Conservation (phyloP, 2,888 invertebrate species). For the Idaea dimidiata region DNA sequence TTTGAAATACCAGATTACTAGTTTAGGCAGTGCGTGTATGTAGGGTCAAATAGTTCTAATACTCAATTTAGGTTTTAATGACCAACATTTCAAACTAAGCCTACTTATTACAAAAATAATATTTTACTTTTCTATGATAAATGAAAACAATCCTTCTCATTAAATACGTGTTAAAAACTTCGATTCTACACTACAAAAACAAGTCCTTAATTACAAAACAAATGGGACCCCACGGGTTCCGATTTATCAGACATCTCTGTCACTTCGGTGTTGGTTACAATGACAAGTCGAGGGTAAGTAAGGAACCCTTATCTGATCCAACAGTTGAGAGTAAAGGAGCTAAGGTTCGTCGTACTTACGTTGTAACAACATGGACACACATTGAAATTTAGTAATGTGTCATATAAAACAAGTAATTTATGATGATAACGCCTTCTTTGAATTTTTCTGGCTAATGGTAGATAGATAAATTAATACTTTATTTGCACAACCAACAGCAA, state of each 20-base stretch:
- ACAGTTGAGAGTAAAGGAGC: background rate
- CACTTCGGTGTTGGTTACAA: constrained; percentile 62
- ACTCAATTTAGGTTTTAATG: too few species aligned
- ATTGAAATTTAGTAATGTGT: too few species aligned
- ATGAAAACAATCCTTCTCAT: constrained; percentile 16
- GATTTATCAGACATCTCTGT: constrained; percentile 56
- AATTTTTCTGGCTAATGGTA: too few species aligned
- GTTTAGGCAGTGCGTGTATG: too few species aligned
- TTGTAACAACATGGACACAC: background rate
- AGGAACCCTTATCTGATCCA: constrained; percentile 21
- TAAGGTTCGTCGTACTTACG: background rate
- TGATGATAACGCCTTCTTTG: too few species aligned
- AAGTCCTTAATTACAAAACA: constrained; percentile 35
- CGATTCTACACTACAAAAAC: constrained; percentile 22
- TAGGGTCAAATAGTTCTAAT: too few species aligned
- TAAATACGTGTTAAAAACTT: background rate
- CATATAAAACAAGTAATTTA: too few species aligned
- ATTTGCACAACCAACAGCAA: too few species aligned
- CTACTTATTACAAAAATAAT: constrained; percentile 5
- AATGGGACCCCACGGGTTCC: constrained; percentile 40
- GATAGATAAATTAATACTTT: too few species aligned
- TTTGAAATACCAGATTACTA: too few species aligned
- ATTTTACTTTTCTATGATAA: constrained; percentile 22
- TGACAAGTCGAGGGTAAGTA: constrained; percentile 34
- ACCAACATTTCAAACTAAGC: too few species aligned